Conservation (phyloP, 2,797 vertebrate species). For the Bovichtus diacanthus region DNA sequence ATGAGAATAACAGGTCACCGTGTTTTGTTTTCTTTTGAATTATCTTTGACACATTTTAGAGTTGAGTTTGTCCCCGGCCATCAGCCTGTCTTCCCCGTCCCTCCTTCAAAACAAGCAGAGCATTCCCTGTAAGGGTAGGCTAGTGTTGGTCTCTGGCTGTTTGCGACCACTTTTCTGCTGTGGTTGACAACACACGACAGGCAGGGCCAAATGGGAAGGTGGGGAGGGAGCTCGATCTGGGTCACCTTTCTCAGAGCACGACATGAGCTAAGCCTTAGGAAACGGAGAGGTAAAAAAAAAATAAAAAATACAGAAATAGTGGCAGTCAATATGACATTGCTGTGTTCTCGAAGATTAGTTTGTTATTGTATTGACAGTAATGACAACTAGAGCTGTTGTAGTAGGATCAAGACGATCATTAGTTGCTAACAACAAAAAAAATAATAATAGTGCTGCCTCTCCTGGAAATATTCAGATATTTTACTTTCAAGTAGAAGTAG, state of each 20-base stretch:
- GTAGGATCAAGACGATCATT: not conserved
- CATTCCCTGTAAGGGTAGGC: constrained; percentile 91
- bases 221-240: constrained; percentile 82
- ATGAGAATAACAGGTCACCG: constrained; percentile 40
- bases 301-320: constrained; percentile 1
- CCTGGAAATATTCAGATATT: not conserved
- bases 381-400: not conserved
- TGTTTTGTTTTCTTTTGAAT: constrained; percentile 51
- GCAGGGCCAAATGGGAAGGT: constrained; percentile 94
- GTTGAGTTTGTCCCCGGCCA: constrained; percentile 1
- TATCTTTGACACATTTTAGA: constrained; percentile 45
- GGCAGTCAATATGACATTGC: not conserved
- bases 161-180: constrained; percentile 99
- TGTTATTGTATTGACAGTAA: not conserved
- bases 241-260: constrained; percentile 84
- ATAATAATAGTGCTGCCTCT: not conserved
- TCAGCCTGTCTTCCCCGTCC: constrained; percentile 28
- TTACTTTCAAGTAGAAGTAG: not conserved
- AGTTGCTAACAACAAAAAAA: not conserved
- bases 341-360: constrained; percentile 1
- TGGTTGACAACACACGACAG: constrained; percentile 99
- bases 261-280: constrained; percentile 46
- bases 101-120: constrained; percentile 77
- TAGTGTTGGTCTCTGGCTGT: constrained; percentile 93
- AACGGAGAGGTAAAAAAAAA: constrained; percentile 20